Base-by-base conservation (phyloP, 2,797 vertebrate species). In the Jordanella pulchra region DNA sequence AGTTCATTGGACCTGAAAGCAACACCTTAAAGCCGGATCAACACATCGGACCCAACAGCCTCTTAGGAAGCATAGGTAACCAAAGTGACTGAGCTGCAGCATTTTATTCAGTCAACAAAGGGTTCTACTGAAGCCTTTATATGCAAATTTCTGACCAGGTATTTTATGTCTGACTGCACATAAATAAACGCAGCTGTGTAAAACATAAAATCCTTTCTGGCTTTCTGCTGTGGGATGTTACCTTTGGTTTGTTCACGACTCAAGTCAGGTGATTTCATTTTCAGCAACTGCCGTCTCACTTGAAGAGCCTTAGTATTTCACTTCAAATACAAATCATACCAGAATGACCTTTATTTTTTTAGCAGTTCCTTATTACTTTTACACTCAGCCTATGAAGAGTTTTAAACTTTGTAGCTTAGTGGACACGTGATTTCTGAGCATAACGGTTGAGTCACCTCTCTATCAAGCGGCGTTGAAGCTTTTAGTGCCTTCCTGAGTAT, bases 61-160 rank as follows among this genome's bases (percentile, higher is more conserved):
- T 99, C 54, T 92, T 98, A 73, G 97, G 95, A 78, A 98, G 96
- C 91, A 98, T 99, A 96, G 97, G 98, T 99, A 97, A 96, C 71
- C 56, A 77, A 28, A 53, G 53, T 64, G 76, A 74, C 68, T 51
- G 23, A 51, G 23, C 50, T 51, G 25, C 18, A 51, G 0, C 12
- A 50, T 10, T 39, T 61, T 39, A 39, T 61, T 35, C 23, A 60
- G 56, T 30, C 3, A 1, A 63, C 6, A 56, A 64, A 53, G 54
- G 58, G 13, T 17, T 39, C 51, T 39, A 65, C 14, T 27, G 47
- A 6, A 51, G 21, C 18, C 55, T 67, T 42, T 25, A 23, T 15
- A 30, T 1, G 39, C 21, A 25, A 4, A n/a, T 60, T 60, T 61
- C 32, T 39, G 55, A n/a, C 13, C 2, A 55, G 60, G 25, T 42